Base-by-base conservation (phyloP, 2,888 invertebrate genomes). In the Leptothorax acervorum region DNA sequence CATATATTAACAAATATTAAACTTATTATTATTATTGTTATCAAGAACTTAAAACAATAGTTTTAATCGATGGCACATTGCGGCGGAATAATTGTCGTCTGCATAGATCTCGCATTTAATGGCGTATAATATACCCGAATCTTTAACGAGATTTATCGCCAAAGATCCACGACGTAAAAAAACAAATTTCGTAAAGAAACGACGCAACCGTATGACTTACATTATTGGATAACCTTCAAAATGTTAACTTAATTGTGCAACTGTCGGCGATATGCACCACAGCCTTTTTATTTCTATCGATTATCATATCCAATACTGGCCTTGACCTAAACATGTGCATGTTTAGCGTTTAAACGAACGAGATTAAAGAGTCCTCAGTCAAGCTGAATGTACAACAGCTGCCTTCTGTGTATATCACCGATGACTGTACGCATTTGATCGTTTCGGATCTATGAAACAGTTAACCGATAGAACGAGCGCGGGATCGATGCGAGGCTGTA, bases 281-380 rank as follows among this genome's bases (percentile, higher is more conserved):
- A 23, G 31, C 5, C 35, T 48, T 60, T 60, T 79, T 60, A 68
- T 60, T 60, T 79, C 60, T 39, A 79, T 79, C 39, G 70, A 70
- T 79, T 70, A 79, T 70, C 60, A 35, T 70, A 70, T 70, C 39
- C 70, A 70, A 70, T 42, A 42, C 18, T 70, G 60, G 60, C 79
- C 79, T 70, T 79, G 79, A 79, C 68, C 70, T 57, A 70, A 78
- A 60, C 57, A 45, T 66, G 57, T 23, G 39, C 48, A 48, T 51
- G 12, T 66, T 55, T 78, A 68, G 12, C 55, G 48, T 57, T 45
- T 55, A 79, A 79, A 60, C 48, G 70, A 78, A 51, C 11, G 79
- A 79, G 79, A 79, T 79, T 60, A 70, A 70, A 79, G 70, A 68
- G 60, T 79, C 60, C 48, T 79, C 60, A 70, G 60, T 70, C 35